These are phyloP conservation scores for Alcedo quadribrachys DNA, from an alignment of 2,797 vertebrate species.

Conservation along the genomic window DNA sequence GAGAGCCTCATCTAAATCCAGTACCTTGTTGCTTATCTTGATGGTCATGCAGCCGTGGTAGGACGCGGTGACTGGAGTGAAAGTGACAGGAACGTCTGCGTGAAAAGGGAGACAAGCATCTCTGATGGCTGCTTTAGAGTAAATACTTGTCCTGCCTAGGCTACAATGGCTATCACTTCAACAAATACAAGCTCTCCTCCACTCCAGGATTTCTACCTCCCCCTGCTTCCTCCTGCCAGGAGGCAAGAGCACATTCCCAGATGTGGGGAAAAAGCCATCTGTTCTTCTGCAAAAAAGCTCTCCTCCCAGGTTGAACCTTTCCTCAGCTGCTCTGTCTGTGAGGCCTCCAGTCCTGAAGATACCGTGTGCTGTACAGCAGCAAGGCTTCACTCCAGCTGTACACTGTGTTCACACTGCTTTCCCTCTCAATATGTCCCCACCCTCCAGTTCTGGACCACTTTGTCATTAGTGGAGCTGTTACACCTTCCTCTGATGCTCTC, in stretches of 20 bases:
- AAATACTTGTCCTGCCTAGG: not conserved
- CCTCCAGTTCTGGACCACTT: not conserved
- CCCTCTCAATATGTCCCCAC: fast-evolving
- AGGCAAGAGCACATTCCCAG: not conserved
- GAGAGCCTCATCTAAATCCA: conserved; percentile 91
- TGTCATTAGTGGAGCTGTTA: not conserved
- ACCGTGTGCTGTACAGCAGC: not conserved
- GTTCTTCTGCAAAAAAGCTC: not conserved
- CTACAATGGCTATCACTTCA: not conserved
- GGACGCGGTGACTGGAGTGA: conserved; percentile 88
- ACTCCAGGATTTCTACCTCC: not conserved
- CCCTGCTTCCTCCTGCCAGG: fast-evolving
- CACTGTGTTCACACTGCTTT: not conserved
- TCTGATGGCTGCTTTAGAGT: not conserved
- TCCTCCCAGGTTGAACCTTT: not conserved
- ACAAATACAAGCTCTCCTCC: not conserved
- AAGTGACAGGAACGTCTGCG: conserved; percentile 89
- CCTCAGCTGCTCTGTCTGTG: not conserved
- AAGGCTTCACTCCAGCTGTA: not conserved
- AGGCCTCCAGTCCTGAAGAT: not conserved
- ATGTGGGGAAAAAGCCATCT: not conserved
- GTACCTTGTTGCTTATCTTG: conserved; percentile 76
- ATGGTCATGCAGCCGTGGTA: conserved; percentile 94
- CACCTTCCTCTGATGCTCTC: not conserved
- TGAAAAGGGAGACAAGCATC: not conserved